These are phyloP conservation scores for Phortica variegata DNA, from an alignment of 1,140 invertebrate genomes.

Conservation along the genomic window DNA sequence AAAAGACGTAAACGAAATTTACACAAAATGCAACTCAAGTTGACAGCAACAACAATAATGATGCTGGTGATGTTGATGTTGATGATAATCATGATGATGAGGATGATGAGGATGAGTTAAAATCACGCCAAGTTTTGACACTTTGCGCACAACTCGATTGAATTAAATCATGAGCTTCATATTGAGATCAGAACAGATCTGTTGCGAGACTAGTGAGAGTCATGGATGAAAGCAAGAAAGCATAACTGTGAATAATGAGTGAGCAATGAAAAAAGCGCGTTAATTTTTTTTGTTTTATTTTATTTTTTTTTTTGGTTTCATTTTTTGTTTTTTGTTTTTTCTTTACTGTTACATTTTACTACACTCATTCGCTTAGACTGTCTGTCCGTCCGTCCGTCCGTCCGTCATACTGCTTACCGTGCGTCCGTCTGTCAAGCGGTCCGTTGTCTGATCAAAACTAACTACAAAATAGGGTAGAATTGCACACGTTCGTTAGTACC, in stretches of 20 bases:
- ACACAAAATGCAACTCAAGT: constrained; percentile 26
- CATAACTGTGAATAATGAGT: constrained; percentile 53
- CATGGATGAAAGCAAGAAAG: constrained; percentile 18
- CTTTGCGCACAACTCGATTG: no score
- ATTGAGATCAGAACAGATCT: constrained; percentile 6
- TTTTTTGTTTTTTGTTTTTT: constrained; percentile 22
- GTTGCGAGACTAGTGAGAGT: background rate
- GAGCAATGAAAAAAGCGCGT: constrained; percentile 16
- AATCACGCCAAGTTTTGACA: no score
- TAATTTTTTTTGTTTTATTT: constrained; percentile 1
- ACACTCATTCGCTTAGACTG: no score
- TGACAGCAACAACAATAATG: constrained; percentile 8
- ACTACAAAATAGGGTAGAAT: constrained; percentile 51
- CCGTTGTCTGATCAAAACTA: constrained; percentile 22
- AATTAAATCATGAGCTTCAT: constrained; percentile 17
- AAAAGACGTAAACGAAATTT: constrained; percentile 3
- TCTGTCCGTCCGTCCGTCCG: no score
- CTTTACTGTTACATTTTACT: no score
- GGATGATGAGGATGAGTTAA: background rate
- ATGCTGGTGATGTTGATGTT: constrained; percentile 8
- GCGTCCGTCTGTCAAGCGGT: constrained; percentile 21
- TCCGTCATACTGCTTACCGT: constrained; percentile 16
- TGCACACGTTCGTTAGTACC: constrained; percentile 41
- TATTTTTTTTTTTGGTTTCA: constrained; percentile 5
- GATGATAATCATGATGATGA: background rate